phyloP scores from a whole-genome alignment of 92 coral and sea anemone species.

The Epizoanthus stellaris region DNA sequence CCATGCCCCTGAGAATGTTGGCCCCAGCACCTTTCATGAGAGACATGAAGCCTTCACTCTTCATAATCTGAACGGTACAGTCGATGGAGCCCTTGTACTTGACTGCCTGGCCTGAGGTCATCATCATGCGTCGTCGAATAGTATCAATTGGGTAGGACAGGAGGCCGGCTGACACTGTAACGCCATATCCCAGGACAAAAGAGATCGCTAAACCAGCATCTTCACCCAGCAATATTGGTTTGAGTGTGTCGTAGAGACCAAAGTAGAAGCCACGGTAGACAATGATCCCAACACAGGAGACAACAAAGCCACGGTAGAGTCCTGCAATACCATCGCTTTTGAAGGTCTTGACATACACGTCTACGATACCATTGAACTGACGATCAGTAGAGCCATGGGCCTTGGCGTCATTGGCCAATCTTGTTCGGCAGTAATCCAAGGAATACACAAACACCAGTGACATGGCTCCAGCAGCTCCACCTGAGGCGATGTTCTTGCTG shows the following conservation, averaged over 20 bases:
- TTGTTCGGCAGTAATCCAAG: slow-evolving; percentile 94
- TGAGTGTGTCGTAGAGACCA: slow-evolving; percentile 93
- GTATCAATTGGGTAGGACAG: slow-evolving; percentile 97
- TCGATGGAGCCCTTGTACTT: slow-evolving; percentile 98
- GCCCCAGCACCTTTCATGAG: slow-evolving; percentile 99
- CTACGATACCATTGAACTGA: slow-evolving; percentile 95
- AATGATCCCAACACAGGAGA: slow-evolving; percentile 96
- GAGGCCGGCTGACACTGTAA: slow-evolving; percentile 91
- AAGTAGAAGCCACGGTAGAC: slow-evolving; percentile 98
- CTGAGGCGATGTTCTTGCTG: slow-evolving; percentile 90
- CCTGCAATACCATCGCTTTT: slow-evolving; percentile 96
- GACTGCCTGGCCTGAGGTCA: slow-evolving; percentile 99
- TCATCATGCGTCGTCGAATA: slow-evolving; percentile 98
- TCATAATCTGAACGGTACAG: slow-evolving; percentile 87
- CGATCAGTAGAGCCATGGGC: slow-evolving; percentile 93
- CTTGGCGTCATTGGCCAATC: slow-evolving; percentile 96
- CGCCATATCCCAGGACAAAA: slow-evolving; percentile 88
- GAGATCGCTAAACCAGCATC: slow-evolving; percentile 82
- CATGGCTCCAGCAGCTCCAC: slow-evolving; percentile 99
- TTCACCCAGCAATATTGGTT: slow-evolving; percentile 93
- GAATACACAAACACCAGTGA: slow-evolving; percentile 93
- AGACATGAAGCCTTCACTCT: slow-evolving; percentile 92
- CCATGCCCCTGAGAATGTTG: slow-evolving; percentile 94
- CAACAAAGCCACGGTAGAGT: slow-evolving; percentile 94
- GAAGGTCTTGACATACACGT: slow-evolving; percentile 90